Evolutionary conservation across 1,140 invertebrate genomes (phyloP), one percentile per base, ranked within the genome.

Genomic region (Diplogasteroides magnus): DNA sequence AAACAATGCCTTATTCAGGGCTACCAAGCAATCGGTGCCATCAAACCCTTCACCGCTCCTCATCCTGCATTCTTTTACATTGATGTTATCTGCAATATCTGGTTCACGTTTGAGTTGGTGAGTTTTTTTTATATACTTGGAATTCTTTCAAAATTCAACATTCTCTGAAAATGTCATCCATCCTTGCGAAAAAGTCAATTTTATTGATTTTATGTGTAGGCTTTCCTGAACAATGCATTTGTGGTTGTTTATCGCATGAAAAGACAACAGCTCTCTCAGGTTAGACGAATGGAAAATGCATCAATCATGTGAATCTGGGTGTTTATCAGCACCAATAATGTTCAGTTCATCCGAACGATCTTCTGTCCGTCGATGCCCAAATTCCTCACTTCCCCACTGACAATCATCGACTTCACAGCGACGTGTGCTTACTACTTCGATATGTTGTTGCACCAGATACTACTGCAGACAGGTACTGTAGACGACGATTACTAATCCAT

Each of bases 341-440:
- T 75, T 74, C 88, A 96, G 64, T 86, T 90, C 56, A 89, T 93
- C 25, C 85, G 92, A 71, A 89, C 91, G 71, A 90, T 92, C 76
- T 91, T 92, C 78, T 55, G 91, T 89, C 92, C 95, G 1, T 90
- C 89, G 81, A 86, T 90, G 80, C 91, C 90, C 83, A 90, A 90
- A 79, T 95, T 95, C 86, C 89, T 94, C 80, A 91, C 90, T 83
- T 90, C 90, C 2, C 89, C 90, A 32, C 88, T 91, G 19, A 93
- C 92, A 82, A 88, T 92, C 69, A 94, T 95, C 77, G 92, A 95
- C 84, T 94, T 93, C 72, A 88, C 91, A 61, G 91, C 91, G 59
- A 93, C 91, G 0, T 83, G 96, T 82, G 96, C 93, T 83, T 98
- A 98, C 87, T 93, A 97, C 87, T 90, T 97, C 78, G 74, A 76